These are phyloP conservation scores for Ochotona curzoniae DNA, from an alignment of 2,113 vertebrate species.

Conservation along the genomic window DNA sequence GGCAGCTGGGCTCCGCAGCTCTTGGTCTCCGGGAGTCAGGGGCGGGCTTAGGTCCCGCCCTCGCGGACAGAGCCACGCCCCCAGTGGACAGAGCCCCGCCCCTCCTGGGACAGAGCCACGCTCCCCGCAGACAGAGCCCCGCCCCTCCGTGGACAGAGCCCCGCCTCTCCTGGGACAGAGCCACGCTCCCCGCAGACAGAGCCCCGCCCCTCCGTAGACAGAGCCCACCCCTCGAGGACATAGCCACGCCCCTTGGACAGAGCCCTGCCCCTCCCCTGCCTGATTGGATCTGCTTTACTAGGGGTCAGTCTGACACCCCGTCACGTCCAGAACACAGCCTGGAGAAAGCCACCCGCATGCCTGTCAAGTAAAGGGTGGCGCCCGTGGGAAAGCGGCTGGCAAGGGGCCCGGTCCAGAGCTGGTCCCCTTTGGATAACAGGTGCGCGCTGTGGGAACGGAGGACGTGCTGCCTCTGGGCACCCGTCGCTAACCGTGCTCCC, in stretches of 20 bases:
- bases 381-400: background rate
- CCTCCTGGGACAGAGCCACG: background rate
- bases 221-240: background rate
- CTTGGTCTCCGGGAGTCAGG: fast-evolving
- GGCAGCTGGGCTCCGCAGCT: fast-evolving
- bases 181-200: background rate
- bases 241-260: background rate
- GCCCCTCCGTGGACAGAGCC: background rate
- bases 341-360: background rate
- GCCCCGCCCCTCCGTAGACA: background rate
- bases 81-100: background rate
- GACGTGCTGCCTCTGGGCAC: background rate
- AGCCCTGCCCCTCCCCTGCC: background rate
- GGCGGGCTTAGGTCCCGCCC: background rate
- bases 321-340: background rate
- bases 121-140: background rate
- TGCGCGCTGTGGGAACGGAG: no score
- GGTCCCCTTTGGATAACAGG: background rate
- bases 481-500: background rate
- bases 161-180: background rate
- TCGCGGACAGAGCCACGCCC: background rate
- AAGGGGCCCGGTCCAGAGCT: background rate
- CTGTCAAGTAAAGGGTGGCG: background rate
- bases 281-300: background rate
- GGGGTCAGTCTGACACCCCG: background rate